These are phyloP conservation scores for Steatornis caripensis DNA, from an alignment of 2,113 vertebrate genomes.

Conservation along the genomic window DNA sequence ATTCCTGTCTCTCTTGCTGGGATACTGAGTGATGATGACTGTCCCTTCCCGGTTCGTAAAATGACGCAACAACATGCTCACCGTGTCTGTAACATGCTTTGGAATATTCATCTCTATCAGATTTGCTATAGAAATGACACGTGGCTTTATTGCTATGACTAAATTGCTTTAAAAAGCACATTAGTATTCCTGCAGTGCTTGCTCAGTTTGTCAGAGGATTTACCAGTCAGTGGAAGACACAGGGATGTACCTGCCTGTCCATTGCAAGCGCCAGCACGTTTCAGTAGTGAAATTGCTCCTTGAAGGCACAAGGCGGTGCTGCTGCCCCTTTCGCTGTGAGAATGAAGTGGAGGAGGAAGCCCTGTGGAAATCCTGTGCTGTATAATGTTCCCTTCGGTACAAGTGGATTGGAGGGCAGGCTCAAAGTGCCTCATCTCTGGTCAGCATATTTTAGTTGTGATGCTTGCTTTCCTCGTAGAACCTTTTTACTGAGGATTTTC, in stretches of 20 bases:
- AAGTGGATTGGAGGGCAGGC: neutral
- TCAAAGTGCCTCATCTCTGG: neutral
- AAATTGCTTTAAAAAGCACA: neutral
- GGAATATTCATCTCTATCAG: neutral
- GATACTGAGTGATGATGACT: neutral
- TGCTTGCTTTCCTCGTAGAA: neutral
- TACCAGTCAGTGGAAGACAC: neutral
- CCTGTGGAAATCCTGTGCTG: neutral
- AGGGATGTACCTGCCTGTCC: neutral
- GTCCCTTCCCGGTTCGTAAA: neutral
- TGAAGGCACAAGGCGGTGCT: conserved; percentile 47
- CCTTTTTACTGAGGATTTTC: neutral
- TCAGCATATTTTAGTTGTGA: neutral
- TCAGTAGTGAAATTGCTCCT: neutral
- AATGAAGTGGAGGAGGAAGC: neutral
- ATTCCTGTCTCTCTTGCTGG: neutral
- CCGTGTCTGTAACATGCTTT: neutral
- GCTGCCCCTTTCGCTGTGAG: neutral
- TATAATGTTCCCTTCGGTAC: neutral
- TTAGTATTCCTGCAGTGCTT: neutral
- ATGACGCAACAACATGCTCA: accelerated
- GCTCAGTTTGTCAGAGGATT: neutral
- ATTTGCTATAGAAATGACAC: neutral
- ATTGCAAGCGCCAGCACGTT: neutral
- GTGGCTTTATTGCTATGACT: neutral